These are phyloP conservation scores for Drosophila oshimai DNA, from an alignment of 1,140 invertebrate genomes.

Conservation along the genomic window DNA sequence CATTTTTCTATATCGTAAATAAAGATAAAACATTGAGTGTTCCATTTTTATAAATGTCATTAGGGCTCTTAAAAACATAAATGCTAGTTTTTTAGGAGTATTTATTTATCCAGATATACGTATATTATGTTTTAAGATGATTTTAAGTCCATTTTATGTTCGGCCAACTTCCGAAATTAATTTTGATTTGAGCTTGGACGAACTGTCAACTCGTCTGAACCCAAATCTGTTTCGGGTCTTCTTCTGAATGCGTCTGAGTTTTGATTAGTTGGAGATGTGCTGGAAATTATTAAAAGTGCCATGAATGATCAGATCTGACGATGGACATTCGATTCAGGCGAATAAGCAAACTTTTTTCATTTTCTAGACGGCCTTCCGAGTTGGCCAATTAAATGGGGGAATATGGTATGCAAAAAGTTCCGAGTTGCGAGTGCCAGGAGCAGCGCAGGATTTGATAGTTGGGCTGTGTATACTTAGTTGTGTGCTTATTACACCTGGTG, in stretches of 20 bases:
- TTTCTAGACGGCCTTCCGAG: conserved; percentile 47
- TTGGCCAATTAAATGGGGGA: conserved; percentile 64
- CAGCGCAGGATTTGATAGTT: conserved; percentile 32
- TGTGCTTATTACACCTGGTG: conserved; percentile 52
- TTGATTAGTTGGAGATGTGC: conserved; percentile 62
- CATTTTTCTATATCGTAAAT: too few relatives aligned
- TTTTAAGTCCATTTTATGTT: not conserved
- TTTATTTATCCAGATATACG: not conserved
- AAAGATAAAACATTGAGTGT: too few relatives aligned
- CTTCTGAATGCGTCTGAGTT: conserved; percentile 27
- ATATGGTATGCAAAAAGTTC: conserved; percentile 71
- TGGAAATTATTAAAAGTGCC: conserved; percentile 71
- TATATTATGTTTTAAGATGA: too few relatives aligned
- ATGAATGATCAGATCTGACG: conserved; percentile 29
- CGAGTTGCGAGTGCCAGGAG: conserved; percentile 12
- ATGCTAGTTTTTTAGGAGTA: too few relatives aligned
- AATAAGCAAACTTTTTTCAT: conserved; percentile 74
- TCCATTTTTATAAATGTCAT: too few relatives aligned
- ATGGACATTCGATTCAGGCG: conserved; percentile 47
- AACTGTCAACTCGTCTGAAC: conserved; percentile 41
- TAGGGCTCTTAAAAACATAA: too few relatives aligned
- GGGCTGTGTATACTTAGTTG: not conserved
- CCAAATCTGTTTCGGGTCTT: conserved; percentile 12
- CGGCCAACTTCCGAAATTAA: not conserved
- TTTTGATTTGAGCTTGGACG: conserved; percentile 3